These are phyloP conservation scores for Urocyon cinereoargenteus DNA, from an alignment of 2,797 vertebrate genomes.

Conservation along the genomic window DNA sequence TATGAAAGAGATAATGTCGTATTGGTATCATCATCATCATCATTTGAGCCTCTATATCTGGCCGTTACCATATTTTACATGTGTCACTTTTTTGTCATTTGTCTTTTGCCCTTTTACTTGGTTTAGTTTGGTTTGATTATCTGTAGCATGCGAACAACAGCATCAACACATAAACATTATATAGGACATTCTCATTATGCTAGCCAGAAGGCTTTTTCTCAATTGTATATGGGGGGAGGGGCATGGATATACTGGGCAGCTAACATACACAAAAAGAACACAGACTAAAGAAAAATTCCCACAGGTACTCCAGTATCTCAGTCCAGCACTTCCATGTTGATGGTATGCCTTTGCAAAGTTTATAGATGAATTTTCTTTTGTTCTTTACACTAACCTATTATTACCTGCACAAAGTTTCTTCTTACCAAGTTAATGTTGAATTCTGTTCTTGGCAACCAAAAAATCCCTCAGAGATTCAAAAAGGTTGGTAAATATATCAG, in stretches of 20 bases:
- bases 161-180: background rate
- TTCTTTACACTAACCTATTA: background rate
- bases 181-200: background rate
- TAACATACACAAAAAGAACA: background rate
- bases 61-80: background rate
- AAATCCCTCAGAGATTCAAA: background rate
- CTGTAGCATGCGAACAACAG: background rate
- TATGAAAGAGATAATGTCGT: background rate
- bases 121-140: background rate
- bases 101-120: background rate
- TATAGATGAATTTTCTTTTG: background rate
- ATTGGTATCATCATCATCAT: too few relatives aligned
- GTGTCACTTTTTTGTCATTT: background rate
- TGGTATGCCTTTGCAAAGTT: background rate
- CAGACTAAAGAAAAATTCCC: background rate
- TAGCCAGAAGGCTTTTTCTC: background rate
- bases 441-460: background rate
- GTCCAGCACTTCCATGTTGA: rapidly evolving
- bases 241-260: background rate
- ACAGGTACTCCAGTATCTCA: background rate
- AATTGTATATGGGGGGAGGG: rapidly evolving
- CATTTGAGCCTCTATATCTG: background rate
- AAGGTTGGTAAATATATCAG: background rate
- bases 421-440: background rate
- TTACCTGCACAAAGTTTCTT: background rate